Base-by-base conservation (phyloP, 2,888 invertebrate species). In the Proisotoma minuta region DNA sequence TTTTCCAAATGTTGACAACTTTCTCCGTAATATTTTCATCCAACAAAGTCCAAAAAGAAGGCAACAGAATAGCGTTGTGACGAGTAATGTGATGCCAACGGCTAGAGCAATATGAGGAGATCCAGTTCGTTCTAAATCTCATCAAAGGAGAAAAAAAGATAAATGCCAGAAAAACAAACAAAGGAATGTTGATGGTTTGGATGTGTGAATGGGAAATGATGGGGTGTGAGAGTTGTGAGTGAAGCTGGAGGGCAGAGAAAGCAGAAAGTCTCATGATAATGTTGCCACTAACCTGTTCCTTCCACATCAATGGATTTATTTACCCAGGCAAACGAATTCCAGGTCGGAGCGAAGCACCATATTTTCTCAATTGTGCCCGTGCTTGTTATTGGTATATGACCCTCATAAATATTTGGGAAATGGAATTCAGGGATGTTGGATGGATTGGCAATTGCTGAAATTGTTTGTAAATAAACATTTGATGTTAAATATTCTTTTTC, bases 271-370 rank as follows among this genome's bases (percentile, higher is more conserved):
- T n/a, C 20, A 4, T 43, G 15, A 20, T 43, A 34, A 34, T n/a
- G 15, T 43, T 10, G 26, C n/a, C 10, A 12, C 18, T 50, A 28
- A 66, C 66, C 66, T 63, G 18, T 20, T 40, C 60, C 43, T 43
- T n/a, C 4, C 43, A 43, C 43, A 43, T 43, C 43, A 5, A 43
- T 58, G 12, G 68, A 68, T 54, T 65, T 43, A 39, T 65, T 68
- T 23, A 57, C 48, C 68, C 68, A 68, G n/a, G 57, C 59, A 43
- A 63, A 65, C 8, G 63, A 61, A 47, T 68, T 68, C 68, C 68
- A 68, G 5, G 63, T 43, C 24, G 68, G 68, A 53, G 68, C 68
- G 53, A 68, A 60, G 61, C 68, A 68, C 47, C 65, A 68, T 43
- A 68, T 56, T 24, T 59, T 40, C 48, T 68, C 65, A 23, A 68